phyloP scores from a whole-genome alignment of 2,797 vertebrate species.

The Steatocranus sp. region DNA sequence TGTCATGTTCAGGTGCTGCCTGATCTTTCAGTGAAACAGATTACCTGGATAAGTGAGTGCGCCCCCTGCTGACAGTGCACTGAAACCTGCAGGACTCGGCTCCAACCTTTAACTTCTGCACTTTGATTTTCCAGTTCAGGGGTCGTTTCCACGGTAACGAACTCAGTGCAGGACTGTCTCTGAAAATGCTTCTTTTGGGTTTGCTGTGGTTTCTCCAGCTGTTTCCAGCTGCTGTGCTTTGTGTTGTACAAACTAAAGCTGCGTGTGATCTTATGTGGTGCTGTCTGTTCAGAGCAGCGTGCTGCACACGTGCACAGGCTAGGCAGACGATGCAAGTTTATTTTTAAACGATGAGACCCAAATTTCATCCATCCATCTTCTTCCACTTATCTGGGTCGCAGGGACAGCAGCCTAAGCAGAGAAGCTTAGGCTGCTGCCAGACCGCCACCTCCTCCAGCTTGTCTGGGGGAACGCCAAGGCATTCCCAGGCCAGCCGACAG shows the following conservation, averaged over 20 bases:
- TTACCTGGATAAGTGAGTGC: not conserved
- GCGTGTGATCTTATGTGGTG: not conserved
- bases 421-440: not conserved
- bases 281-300: not conserved
- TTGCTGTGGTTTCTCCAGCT: not conserved
- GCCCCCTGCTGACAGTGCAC: not conserved
- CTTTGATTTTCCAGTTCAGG: not conserved
- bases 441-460: not conserved
- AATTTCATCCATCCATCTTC: not conserved
- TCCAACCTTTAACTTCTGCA: not conserved
- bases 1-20: not conserved
- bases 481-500: not conserved
- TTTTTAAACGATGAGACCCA: not conserved
- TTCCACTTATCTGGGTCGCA: not conserved
- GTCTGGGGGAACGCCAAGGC: not conserved
- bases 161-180: not conserved
- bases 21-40: not conserved
- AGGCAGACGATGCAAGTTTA: not conserved
- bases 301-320: not conserved
- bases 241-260: not conserved
- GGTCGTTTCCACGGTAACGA: not conserved
- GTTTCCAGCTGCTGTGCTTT: not conserved
- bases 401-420: not conserved
- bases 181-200: not conserved
- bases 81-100: not conserved